A percentile compares a stretch with the other conserved stretches of the same genome.
phyloP scores from a whole-genome alignment of 2,888 invertebrate species.

The Neria commutata region DNA sequence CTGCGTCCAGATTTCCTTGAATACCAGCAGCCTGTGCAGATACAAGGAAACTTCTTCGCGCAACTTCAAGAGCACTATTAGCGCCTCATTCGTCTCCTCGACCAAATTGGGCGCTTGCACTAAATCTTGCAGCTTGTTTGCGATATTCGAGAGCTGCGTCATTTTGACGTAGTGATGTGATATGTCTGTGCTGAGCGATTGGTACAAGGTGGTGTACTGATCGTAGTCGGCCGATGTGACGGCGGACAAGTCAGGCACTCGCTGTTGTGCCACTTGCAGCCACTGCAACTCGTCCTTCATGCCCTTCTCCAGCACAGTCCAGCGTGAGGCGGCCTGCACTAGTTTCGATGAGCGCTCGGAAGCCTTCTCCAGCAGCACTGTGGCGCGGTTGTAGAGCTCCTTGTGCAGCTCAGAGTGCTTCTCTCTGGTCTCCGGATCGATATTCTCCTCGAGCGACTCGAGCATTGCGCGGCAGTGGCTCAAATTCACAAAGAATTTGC shows the following conservation, averaged over 20 bases:
- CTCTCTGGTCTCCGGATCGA: constrained; percentile 79
- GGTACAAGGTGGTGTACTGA: constrained; percentile 82
- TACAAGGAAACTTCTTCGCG: constrained; percentile 79
- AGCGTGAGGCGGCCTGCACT: constrained; percentile 83
- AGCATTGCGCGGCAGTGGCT: constrained; percentile 86
- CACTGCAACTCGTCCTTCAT: constrained; percentile 84
- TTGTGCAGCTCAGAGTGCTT: constrained; percentile 77
- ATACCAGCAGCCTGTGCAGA: constrained; percentile 73
- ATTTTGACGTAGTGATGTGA: constrained; percentile 81
- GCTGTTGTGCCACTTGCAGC: constrained; percentile 82
- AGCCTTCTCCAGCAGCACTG: constrained; percentile 78
- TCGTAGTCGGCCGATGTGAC: constrained; percentile 85
- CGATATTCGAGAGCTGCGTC: constrained; percentile 73
- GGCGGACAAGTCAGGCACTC: constrained; percentile 79
- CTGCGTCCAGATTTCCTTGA: constrained; percentile 78
- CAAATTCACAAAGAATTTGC: constrained; percentile 86
- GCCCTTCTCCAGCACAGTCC: constrained; percentile 80
- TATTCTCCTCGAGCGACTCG: constrained; percentile 82
- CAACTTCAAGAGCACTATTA: constrained; percentile 74
- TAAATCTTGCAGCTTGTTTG: constrained; percentile 75
- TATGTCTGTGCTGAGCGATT: constrained; percentile 79
- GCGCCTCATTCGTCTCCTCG: constrained; percentile 73
- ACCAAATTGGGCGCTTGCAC: constrained; percentile 78
- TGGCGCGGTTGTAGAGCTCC: constrained; percentile 77
- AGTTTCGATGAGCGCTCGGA: constrained; percentile 81